These are phyloP conservation scores for Pseudomugil tenellus DNA, from an alignment of 2,797 vertebrate genomes.

Conservation along the genomic window DNA sequence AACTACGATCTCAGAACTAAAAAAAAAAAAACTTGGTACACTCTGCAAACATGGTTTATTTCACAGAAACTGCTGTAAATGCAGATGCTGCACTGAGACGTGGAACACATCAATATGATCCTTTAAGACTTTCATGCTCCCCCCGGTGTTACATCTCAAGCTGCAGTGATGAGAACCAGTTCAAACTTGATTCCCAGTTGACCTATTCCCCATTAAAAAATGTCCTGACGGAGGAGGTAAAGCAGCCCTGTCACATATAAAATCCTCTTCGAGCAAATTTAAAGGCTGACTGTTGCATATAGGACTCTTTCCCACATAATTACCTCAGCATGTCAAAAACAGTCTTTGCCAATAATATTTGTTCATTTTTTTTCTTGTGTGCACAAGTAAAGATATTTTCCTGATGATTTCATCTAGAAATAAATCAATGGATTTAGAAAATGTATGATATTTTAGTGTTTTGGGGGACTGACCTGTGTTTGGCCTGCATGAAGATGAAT, in stretches of 20 bases:
- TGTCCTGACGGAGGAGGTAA: conserved; percentile 1
- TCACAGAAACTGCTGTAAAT: not conserved
- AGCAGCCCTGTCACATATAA: conserved; percentile 30
- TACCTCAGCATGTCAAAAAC: conserved; percentile 22
- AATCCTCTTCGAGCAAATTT: conserved; percentile 19
- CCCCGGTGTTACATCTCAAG: conserved; percentile 2
- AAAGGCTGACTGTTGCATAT: conserved; percentile 30
- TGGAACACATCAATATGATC: not conserved
- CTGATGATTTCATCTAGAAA: conserved; percentile 9
- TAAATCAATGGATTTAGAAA: not conserved
- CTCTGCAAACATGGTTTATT: conserved; percentile 1
- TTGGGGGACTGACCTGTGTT: not conserved
- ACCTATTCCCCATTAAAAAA: conserved; percentile 24
- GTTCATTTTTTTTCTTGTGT: not conserved
- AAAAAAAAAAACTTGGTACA: too few relatives aligned
- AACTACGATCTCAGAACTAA: too few relatives aligned
- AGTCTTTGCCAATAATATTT: not conserved
- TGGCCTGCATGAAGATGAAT: not conserved
- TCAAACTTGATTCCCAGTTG: conserved; percentile 34
- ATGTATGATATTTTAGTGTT: conserved; percentile 14
- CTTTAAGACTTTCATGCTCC: conserved; percentile 4
- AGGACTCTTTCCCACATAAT: conserved; percentile 48
- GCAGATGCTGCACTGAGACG: not conserved
- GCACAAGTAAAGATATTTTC: conserved; percentile 3
- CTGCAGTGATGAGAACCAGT: conserved; percentile 38